Percentiles rank a stretch among this genome's conserved stretches.
Evolutionary conservation across 1,140 invertebrate genomes (phyloP).

Genomic region (Notospermus geniculatus): DNA sequence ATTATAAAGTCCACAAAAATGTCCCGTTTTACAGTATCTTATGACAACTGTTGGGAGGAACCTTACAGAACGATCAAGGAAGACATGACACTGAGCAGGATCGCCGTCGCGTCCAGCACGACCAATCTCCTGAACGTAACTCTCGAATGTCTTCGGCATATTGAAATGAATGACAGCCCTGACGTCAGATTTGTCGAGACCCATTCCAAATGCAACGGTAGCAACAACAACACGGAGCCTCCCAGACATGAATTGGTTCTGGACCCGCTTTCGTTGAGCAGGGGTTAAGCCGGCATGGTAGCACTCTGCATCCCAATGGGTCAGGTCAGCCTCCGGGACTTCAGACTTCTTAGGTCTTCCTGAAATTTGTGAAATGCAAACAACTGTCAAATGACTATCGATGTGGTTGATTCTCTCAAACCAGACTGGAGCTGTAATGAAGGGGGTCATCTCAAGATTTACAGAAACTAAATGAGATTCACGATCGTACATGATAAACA

Average conservation of each 20-base stretch:
- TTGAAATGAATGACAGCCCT: slow-evolving; percentile 53
- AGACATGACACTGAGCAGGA: slow-evolving; percentile 84
- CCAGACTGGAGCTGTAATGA: no score
- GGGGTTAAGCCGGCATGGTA: slow-evolving; percentile 91
- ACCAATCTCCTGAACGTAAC: slow-evolving; percentile 82
- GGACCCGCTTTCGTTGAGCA: slow-evolving; percentile 74
- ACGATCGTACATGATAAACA: no score
- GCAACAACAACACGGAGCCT: slow-evolving; percentile 84
- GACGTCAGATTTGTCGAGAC: slow-evolving; percentile 91
- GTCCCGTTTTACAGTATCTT: no score
- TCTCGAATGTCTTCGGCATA: slow-evolving; percentile 60
- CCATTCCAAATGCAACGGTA: slow-evolving; percentile 97
- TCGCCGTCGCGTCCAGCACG: slow-evolving; percentile 87
- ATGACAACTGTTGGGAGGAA: no score
- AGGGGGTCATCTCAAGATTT: no score
- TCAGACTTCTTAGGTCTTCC: no score
- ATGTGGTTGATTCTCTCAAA: no score
- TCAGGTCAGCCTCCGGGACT: no score
- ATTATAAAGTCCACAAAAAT: no score
- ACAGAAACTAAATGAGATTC: no score
- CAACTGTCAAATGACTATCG: no score
- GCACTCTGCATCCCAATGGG: slow-evolving; percentile 68
- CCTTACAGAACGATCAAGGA: slow-evolving; percentile 58
- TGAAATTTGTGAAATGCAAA: no score
- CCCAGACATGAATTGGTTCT: slow-evolving; percentile 86